phyloP scores from a whole-genome alignment of 2,797 vertebrate species.

The Sciaenops ocellatus region DNA sequence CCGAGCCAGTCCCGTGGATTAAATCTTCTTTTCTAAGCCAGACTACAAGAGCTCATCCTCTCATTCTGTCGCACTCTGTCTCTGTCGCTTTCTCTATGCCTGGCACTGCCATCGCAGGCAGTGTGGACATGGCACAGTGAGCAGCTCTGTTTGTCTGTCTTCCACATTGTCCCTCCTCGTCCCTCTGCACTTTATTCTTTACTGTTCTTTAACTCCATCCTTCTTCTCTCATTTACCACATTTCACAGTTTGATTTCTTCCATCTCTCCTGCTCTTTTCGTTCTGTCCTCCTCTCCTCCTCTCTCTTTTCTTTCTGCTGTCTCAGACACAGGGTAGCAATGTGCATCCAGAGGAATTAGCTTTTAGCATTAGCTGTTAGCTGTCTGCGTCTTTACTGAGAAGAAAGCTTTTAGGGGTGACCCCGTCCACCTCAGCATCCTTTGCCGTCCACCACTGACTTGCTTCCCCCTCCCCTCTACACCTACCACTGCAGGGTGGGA shows the following conservation, averaged over 20 bases:
- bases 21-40: slow-evolving; percentile 76
- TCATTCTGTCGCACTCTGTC: slow-evolving; percentile 47
- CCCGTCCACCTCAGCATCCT: slow-evolving; percentile 24
- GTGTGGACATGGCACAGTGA: slow-evolving; percentile 53
- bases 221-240: neutral
- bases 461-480: slow-evolving; percentile 8
- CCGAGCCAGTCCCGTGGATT: slow-evolving; percentile 79
- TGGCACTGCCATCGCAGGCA: slow-evolving; percentile 48
- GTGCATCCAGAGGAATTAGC: slow-evolving; percentile 77
- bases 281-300: neutral
- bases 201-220: slow-evolving; percentile 6
- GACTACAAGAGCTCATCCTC: slow-evolving; percentile 69
- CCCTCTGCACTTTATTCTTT: slow-evolving; percentile 19
- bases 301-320: slow-evolving; percentile 16
- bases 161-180: slow-evolving; percentile 16
- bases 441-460: slow-evolving; percentile 23
- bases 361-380: slow-evolving; percentile 68
- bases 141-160: slow-evolving; percentile 54
- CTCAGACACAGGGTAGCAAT: slow-evolving; percentile 73
- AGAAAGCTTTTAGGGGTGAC: slow-evolving; percentile 58
- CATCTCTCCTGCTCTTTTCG: slow-evolving; percentile 1
- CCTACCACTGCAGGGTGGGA: slow-evolving; percentile 57
- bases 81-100: slow-evolving; percentile 36
- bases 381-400: slow-evolving; percentile 23
- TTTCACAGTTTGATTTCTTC: neutral